Evolutionary conservation across 2,888 invertebrate species (phyloP).

Genomic region (Zygogramma bicolorata): DNA sequence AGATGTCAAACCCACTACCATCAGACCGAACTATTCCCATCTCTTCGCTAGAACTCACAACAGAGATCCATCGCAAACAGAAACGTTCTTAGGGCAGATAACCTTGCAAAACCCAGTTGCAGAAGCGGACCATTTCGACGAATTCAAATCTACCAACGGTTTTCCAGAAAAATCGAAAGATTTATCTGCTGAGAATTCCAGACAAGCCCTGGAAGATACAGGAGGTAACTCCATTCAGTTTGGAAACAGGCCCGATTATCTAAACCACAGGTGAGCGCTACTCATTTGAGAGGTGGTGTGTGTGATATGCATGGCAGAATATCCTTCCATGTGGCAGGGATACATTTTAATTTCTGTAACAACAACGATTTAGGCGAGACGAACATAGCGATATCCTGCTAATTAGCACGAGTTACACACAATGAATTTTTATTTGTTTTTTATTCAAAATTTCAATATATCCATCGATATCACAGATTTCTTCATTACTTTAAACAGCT

Average conservation of each 20-base stretch:
- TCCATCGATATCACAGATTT: no score
- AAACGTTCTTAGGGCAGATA: constrained; percentile 74
- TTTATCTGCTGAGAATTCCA: constrained; percentile 37
- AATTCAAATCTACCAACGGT: constrained; percentile 41
- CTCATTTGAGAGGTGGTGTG: not conserved
- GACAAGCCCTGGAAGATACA: constrained; percentile 28
- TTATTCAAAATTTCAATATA: no score
- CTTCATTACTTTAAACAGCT: no score
- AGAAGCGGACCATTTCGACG: constrained; percentile 55
- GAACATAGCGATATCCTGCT: no score
- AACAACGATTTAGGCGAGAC: no score
- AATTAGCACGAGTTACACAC: no score
- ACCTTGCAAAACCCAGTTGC: constrained; percentile 73
- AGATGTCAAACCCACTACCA: constrained; percentile 61
- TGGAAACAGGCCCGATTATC: constrained; percentile 45
- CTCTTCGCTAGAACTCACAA: constrained; percentile 71
- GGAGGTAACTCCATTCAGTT: constrained; percentile 40
- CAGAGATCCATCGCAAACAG: constrained; percentile 71
- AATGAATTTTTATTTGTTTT: no score
- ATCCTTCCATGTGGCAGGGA: no score
- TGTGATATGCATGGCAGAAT: not conserved
- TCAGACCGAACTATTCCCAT: constrained; percentile 70
- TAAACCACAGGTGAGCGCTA: constrained; percentile 53
- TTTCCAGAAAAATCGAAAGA: constrained; percentile 42
- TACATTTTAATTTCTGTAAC: no score